Conservation (phyloP, 2,888 invertebrate species). For the Aethes cnicana region DNA sequence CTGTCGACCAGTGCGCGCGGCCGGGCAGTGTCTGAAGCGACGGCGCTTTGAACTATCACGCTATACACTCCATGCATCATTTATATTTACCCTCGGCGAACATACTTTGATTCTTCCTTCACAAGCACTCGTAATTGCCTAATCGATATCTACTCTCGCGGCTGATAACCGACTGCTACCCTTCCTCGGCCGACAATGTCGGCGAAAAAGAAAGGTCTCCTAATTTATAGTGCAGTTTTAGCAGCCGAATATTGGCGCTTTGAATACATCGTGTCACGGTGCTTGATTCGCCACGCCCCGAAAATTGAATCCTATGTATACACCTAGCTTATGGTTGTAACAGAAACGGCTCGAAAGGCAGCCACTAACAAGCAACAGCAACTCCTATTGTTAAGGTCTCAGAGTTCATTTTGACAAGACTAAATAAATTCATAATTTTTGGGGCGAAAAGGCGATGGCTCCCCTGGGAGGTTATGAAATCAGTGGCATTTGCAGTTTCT, state of each 20-base stretch:
- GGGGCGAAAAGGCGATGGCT: conserved; percentile 78
- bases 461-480: conserved; percentile 84
- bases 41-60: conserved; percentile 82
- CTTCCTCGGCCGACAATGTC: conserved; percentile 60
- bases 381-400: conserved; percentile 39
- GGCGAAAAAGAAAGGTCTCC: conserved; percentile 61
- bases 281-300: conserved; percentile 81
- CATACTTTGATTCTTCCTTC: conserved; percentile 79
- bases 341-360: conserved; percentile 52
- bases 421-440: conserved; percentile 51
- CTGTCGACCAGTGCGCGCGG: conserved; percentile 41
- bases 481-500: conserved; percentile 87
- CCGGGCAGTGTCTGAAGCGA: conserved; percentile 49
- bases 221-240: conserved; percentile 75
- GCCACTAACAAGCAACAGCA: conserved; percentile 37
- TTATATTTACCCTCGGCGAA: conserved; percentile 82
- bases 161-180: conserved; percentile 54
- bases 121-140: conserved; percentile 64
- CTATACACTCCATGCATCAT: conserved; percentile 82
- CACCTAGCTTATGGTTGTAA: conserved; percentile 62
- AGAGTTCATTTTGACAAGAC: conserved; percentile 44
- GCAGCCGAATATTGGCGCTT: conserved; percentile 74
- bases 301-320: conserved; percentile 79
- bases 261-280: conserved; percentile 81
- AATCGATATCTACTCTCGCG: conserved; percentile 64